A percentile compares a stretch with the other conserved stretches of the same genome.
Evolutionary conservation across 2,797 vertebrate genomes (phyloP).

Genomic region (Acridotheres tristis): DNA sequence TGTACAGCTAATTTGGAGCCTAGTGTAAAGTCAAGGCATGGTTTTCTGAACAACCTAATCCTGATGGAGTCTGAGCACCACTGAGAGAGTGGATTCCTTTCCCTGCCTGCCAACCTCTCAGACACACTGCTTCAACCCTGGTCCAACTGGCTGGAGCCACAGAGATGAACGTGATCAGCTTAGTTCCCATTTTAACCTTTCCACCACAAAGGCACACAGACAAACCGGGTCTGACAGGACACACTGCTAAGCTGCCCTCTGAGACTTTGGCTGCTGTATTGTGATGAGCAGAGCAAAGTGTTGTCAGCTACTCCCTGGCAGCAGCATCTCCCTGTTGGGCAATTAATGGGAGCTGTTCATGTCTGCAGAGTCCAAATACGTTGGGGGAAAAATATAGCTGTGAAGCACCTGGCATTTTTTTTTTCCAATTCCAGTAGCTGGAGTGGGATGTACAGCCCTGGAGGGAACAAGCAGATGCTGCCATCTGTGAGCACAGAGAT

Average conservation of each 20-base stretch:
- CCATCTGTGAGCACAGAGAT: slow-evolving; percentile 36
- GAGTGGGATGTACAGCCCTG: neutral
- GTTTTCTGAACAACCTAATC: neutral
- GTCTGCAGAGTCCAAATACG: neutral
- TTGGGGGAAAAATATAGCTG: neutral
- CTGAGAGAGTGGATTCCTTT: neutral
- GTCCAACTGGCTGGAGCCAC: slow-evolving; percentile 30
- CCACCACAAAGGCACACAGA: slow-evolving; percentile 25
- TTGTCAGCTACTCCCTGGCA: slow-evolving; percentile 51
- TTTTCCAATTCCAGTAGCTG: slow-evolving; percentile 3
- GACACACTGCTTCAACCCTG: neutral
- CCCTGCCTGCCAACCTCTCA: neutral
- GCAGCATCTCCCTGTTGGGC: slow-evolving; percentile 37
- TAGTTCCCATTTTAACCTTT: slow-evolving; percentile 43
- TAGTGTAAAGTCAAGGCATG: neutral
- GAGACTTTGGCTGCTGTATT: slow-evolving; percentile 14
- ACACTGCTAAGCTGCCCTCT: slow-evolving; percentile 31
- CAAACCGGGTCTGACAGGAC: slow-evolving; percentile 56
- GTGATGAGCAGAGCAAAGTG: slow-evolving; percentile 40
- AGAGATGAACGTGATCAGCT: neutral
- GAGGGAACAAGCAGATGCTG: slow-evolving; percentile 15
- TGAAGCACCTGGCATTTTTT: neutral
- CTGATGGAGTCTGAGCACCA: neutral
- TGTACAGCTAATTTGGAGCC: neutral
- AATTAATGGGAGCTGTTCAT: slow-evolving; percentile 38